Base-by-base conservation (phyloP, 2,797 vertebrate species). In the Pseudocheirus occidentalis region DNA sequence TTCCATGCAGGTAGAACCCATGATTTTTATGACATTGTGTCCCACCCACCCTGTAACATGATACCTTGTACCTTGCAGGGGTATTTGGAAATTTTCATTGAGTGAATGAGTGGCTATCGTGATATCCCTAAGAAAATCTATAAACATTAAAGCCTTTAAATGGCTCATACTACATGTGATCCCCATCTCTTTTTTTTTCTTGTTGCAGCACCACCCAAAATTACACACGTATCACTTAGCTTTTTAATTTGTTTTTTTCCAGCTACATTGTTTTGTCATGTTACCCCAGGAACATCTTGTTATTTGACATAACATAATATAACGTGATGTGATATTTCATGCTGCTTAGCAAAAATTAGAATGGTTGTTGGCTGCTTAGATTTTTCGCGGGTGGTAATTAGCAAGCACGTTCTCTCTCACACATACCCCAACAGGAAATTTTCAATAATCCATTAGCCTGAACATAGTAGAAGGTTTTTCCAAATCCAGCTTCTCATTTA, bases 371-470 rank as follows among this genome's bases (percentile, higher is more conserved):
- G 95, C 97, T 98, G 94, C 97, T 96, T 95, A 94, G 73, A 59
- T 96, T 96, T 94, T 97, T 98, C 97, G 95, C 93, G 91, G 97
- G 95, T 95, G 97, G 96, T 97, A 98, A 98, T 98, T 98, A 98
- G 97, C 96, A 97, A 97, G 95, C 95, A 96, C 95, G 98, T 97
- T 98, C 98, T 97, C 96, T 97, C 58, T 34, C 96, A 96, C 96
- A 97, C 96, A 96, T 81, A 92, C 87, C 96, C 94, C 95, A 98
- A 97, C 54, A 97, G 95, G 96, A 97, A 96, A 98, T 98, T 98
- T 97, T 97, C 97, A 97, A 95, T 95, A 97, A 97, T 98, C 97
- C 95, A 54, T 96, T 96, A 98, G 94, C 98, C 96, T 96, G 95
- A 90, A 97, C 98, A 96, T 97, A 54, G 0, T 95, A 94, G 90